These are phyloP conservation scores for mouse (Mus musculus) DNA, from an alignment of 2,113 vertebrate genomes.

Conservation along the genomic window DNA sequence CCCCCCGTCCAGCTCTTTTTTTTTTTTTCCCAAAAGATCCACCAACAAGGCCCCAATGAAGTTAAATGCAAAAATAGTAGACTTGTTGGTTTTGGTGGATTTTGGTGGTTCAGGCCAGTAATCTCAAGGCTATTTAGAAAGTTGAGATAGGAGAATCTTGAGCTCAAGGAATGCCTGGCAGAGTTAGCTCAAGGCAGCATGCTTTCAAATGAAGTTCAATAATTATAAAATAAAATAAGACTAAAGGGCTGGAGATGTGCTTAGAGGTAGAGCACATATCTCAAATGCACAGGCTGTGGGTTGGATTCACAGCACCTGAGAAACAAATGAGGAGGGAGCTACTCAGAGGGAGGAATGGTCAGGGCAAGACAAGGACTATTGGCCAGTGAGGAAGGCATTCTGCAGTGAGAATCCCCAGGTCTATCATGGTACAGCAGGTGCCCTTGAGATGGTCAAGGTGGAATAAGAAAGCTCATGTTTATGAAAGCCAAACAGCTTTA, in stretches of 20 bases:
- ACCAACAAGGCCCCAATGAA: neutral
- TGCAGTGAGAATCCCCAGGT: neutral
- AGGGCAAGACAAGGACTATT: neutral
- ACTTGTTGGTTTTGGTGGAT: neutral
- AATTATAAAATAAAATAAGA: neutral
- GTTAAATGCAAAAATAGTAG: neutral
- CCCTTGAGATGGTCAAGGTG: neutral
- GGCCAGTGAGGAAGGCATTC: neutral
- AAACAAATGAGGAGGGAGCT: neutral
- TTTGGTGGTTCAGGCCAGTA: neutral
- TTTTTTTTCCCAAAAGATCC: neutral
- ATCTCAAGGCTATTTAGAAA: neutral
- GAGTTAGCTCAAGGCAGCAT: neutral
- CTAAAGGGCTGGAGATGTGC: neutral
- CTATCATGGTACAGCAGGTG: neutral
- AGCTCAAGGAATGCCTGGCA: neutral
- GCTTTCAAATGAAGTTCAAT: too few species aligned
- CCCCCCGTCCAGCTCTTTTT: neutral
- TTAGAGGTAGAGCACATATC: neutral
- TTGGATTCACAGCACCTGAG: neutral
- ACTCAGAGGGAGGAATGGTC: neutral
- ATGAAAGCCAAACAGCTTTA: neutral
- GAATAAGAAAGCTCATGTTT: neutral
- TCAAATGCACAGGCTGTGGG: too few species aligned
- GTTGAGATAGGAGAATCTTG: neutral